Evolutionary conservation across 2,888 invertebrate species (phyloP).

Genomic region (Anagyrus pseudococci): DNA sequence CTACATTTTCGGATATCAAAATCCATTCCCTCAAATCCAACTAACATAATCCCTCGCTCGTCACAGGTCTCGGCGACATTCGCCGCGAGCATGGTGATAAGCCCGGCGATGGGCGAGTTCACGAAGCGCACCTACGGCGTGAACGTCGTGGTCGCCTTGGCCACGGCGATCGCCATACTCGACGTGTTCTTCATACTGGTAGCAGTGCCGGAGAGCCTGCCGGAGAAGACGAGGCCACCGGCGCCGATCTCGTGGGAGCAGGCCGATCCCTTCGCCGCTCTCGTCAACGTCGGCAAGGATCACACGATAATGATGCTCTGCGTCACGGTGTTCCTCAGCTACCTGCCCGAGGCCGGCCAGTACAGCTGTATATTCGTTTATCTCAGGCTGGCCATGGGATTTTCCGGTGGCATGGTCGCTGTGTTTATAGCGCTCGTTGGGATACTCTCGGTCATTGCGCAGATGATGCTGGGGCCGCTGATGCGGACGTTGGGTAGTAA

Average conservation of each 20-base stretch:
- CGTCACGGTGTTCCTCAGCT: constrained; percentile 96
- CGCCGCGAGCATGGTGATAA: constrained; percentile 98
- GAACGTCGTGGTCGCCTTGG: constrained; percentile 80
- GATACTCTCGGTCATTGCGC: constrained; percentile 93
- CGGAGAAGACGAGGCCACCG: constrained; percentile 81
- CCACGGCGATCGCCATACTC: constrained; percentile 92
- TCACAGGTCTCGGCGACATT: constrained; percentile 90
- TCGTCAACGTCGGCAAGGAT: constrained; percentile 81
- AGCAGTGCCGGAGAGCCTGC: constrained; percentile 97
- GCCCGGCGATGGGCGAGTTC: constrained; percentile 93
- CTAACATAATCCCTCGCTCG: too few species aligned
- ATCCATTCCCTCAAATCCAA: too few species aligned
- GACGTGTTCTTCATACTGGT: constrained; percentile 98
- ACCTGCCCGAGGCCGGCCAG: constrained; percentile 97
- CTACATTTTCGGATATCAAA: too few species aligned
- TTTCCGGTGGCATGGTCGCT: constrained; percentile 93
- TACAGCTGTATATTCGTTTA: constrained; percentile 99
- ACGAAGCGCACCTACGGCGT: constrained; percentile 84
- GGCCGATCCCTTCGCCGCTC: constrained; percentile 91
- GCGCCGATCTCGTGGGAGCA: constrained; percentile 96
- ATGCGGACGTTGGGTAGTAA: constrained; percentile 87
- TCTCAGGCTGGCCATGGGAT: constrained; percentile 95
- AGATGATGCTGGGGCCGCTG: constrained; percentile 76
- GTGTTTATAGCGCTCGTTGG: constrained; percentile 98
- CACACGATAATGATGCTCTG: constrained; percentile 96